phyloP scores from a whole-genome alignment of 2,888 invertebrate species.

The Dyspetes luteomarginatus region DNA sequence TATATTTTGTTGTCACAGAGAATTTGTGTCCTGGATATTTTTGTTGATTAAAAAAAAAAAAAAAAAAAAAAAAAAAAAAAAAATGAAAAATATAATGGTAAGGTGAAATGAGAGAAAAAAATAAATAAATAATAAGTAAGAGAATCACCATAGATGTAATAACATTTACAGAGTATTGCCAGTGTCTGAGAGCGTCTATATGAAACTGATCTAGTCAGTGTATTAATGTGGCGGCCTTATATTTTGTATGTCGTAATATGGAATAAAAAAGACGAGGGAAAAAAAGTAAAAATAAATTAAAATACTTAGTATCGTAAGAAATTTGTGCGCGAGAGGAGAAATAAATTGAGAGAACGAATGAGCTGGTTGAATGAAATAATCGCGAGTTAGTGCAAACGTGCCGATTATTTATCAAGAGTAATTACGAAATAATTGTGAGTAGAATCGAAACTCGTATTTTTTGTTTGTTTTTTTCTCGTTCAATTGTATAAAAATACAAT shows the following conservation, averaged over 20 bases:
- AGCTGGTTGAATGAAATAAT: conserved; percentile 19
- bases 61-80: conserved; percentile 58
- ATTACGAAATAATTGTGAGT: conserved; percentile 65
- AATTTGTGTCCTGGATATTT: conserved; percentile 74
- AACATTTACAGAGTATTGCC: conserved; percentile 63
- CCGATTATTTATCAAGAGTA: conserved; percentile 53
- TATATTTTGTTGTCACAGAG: conserved; percentile 80
- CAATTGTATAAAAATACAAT: no score
- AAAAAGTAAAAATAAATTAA: conserved; percentile 12
- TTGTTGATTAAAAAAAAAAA: conserved; percentile 74
- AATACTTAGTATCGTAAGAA: conserved; percentile 46
- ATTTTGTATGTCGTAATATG: conserved; percentile 81
- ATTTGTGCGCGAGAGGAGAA: conserved; percentile 31
- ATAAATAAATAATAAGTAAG: conserved; percentile 30
- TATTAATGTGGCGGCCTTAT: conserved; percentile 83
- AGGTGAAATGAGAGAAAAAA: conserved; percentile 67
- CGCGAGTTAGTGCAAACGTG: conserved; percentile 18
- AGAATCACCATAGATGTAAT: conserved; percentile 45
- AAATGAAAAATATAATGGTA: conserved; percentile 63
- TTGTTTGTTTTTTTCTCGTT: no score
- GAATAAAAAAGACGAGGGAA: conserved; percentile 31
- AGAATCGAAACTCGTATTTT: conserved; percentile 62
- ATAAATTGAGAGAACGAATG: conserved; percentile 27
- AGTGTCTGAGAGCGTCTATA: conserved; percentile 71
- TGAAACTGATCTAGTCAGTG: conserved; percentile 83